phyloP scores from a whole-genome alignment of 2,113 vertebrate species.

The Scophthalmus maximus region DNA sequence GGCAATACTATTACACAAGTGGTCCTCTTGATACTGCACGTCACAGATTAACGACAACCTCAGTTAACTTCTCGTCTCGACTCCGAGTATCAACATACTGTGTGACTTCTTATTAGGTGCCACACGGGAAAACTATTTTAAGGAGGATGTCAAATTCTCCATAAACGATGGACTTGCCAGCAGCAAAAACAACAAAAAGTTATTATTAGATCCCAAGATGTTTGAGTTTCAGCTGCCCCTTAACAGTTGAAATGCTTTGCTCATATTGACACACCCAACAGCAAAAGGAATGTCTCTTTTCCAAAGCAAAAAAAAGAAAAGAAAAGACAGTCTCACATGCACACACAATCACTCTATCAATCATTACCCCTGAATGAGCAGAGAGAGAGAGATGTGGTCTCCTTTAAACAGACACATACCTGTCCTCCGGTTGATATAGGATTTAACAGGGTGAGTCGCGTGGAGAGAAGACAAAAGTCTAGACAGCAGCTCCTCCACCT shows the following conservation, averaged over 20 bases:
- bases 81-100: not conserved
- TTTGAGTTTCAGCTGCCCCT: slow-evolving; percentile 63
- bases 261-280: slow-evolving; percentile 67
- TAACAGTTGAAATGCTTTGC: slow-evolving; percentile 63
- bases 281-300: slow-evolving; percentile 70
- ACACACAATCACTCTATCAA: slow-evolving; percentile 55
- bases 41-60: slow-evolving; percentile 3
- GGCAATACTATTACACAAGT: slow-evolving; percentile 10
- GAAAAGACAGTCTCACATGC: not conserved
- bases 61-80: not conserved
- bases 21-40: not conserved
- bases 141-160: slow-evolving; percentile 1
- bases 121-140: slow-evolving; percentile 3
- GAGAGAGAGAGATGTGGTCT: slow-evolving; percentile 16
- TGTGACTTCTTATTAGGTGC: slow-evolving; percentile 3
- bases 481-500: slow-evolving; percentile 20
- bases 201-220: slow-evolving; percentile 58
- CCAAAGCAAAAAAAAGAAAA: slow-evolving; percentile 27
- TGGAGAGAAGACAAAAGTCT: not conserved
- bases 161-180: slow-evolving; percentile 11
- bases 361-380: slow-evolving; percentile 51
- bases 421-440: slow-evolving; percentile 44
- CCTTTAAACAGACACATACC: slow-evolving; percentile 60
- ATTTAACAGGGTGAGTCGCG: slow-evolving; percentile 18
- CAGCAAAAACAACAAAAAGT: slow-evolving; percentile 53